Conservation (phyloP, 1,140 invertebrate genomes). For the Philaenus spumarius region DNA sequence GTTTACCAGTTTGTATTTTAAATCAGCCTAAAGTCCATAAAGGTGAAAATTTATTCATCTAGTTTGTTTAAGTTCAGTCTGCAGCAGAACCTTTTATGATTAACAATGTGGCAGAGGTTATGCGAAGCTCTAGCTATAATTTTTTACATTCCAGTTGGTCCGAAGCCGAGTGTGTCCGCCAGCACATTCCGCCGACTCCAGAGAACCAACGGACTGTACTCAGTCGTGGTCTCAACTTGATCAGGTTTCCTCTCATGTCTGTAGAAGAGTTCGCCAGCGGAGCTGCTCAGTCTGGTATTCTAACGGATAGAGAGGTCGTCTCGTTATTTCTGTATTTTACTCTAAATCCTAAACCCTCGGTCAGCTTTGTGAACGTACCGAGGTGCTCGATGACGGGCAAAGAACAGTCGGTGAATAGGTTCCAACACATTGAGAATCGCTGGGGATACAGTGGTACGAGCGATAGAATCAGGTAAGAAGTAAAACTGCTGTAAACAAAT, state of each 20-base stretch:
- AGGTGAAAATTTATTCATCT: too few relatives aligned
- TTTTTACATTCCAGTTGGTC: conserved; percentile 57
- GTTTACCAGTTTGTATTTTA: too few relatives aligned
- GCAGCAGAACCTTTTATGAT: too few relatives aligned
- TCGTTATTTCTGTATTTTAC: conserved; percentile 79
- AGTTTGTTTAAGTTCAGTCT: too few relatives aligned
- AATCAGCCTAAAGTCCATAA: too few relatives aligned
- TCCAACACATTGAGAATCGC: conserved; percentile 70
- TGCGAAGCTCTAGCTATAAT: too few relatives aligned
- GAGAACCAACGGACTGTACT: conserved; percentile 65
- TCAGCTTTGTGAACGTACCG: conserved; percentile 51
- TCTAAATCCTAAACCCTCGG: conserved; percentile 59
- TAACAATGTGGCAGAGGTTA: too few relatives aligned
- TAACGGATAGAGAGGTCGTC: conserved; percentile 62
- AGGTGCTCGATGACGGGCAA: conserved; percentile 78
- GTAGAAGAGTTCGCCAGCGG: conserved; percentile 81
- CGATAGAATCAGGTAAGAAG: conserved; percentile 71
- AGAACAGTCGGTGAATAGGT: conserved; percentile 73
- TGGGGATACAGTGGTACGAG: conserved; percentile 87
- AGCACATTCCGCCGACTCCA: conserved; percentile 55
- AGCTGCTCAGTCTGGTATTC: conserved; percentile 66
- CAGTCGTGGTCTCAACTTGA: conserved; percentile 58
- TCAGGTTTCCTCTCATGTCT: conserved; percentile 82
- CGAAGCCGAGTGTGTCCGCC: conserved; percentile 66
- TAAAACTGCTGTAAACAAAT: too few relatives aligned